Evolutionary conservation across 53 echinoderm and acorn worm genomes (phyloP), one percentile per base, ranked within the genome.

Genomic region (Arbacia lixula): DNA sequence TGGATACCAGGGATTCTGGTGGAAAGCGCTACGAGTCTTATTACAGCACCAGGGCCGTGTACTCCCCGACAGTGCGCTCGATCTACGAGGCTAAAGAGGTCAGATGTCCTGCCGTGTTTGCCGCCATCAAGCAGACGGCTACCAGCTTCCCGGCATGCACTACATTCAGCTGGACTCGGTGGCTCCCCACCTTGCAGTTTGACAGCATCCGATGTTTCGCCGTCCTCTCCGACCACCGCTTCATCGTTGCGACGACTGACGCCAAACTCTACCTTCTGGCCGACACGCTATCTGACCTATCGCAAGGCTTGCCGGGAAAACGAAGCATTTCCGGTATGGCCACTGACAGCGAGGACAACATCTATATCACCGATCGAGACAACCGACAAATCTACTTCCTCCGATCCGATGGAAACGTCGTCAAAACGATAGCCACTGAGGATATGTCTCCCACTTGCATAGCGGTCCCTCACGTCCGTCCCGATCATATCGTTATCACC

Each of bases 341-440:
- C 14, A 63, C 82, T 6, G 82, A 81, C 64, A 42, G 30, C 82
- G 63, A 63, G 12, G 82, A 81, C 50, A 81, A 90, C 71, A 84
- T 93, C 37, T 87, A 77, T 14, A 79, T 90, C 28, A 86, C 93
- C 19, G 93, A 93, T 53, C 84, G 84, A 51, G 87, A 90, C 58
- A 84, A 93, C 60, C 89, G 68, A 37, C 68, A 85, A 22, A 35
- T 93, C 17, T 84, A 78, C 52, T 83, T 90, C 63, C 86, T 87
- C 20, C 58, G 87, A 5, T 66, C 83, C n/a, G 89, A 90, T 52
- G 93, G 93, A 9, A 61, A 32, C 20, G 52, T 79, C 39, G 66
- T 81, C 52, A 53, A 53, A 5, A 79, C 81, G 12, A 27, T 90
- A 5, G 61, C 71, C 46, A 61, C 79, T 17, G 90, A 74, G 9